Percentiles rank a stretch among this genome's conserved stretches.
Conservation (phyloP, 2,888 invertebrate genomes). For the Andrena fulva region DNA sequence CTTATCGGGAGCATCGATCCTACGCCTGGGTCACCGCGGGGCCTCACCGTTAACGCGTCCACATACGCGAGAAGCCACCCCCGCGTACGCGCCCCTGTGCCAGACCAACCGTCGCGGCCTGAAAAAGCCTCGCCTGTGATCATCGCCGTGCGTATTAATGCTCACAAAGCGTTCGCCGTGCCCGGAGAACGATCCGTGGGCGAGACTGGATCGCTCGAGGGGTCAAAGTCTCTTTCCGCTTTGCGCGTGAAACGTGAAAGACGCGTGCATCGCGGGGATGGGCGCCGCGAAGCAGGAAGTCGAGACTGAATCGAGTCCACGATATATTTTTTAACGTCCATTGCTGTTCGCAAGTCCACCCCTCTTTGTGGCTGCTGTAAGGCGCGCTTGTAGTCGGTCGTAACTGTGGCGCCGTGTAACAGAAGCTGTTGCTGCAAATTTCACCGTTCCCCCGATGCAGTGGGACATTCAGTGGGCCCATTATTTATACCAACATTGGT, state of each 20-base stretch:
- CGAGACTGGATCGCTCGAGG: not conserved
- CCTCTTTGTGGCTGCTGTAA: not conserved
- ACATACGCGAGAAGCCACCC: conserved; percentile 58
- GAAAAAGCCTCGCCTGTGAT: conserved; percentile 31
- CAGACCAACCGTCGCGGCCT: conserved; percentile 5
- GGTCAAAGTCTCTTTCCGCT: conserved; percentile 28
- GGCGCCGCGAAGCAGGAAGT: not conserved
- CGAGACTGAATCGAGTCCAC: not conserved
- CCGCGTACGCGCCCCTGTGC: not conserved
- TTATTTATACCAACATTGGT: not conserved
- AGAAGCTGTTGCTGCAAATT: not conserved
- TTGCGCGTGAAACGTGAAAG: not conserved
- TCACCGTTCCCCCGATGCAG: not conserved
- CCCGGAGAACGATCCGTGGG: conserved; percentile 24
- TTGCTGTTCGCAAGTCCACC: not conserved
- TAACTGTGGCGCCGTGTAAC: not conserved
- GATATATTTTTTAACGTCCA: not conserved
- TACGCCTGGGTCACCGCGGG: conserved; percentile 78
- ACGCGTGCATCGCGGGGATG: not conserved
- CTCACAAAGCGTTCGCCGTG: conserved; percentile 36
- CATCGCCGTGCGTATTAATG: conserved; percentile 44
- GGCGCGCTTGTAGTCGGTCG: not conserved
- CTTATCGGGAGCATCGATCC: conserved; percentile 81
- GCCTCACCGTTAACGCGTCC: conserved; percentile 75
- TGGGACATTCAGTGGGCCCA: not conserved